Evolutionary conservation across 2,888 invertebrate species (phyloP).

Genomic region (Pheosia gnoma): DNA sequence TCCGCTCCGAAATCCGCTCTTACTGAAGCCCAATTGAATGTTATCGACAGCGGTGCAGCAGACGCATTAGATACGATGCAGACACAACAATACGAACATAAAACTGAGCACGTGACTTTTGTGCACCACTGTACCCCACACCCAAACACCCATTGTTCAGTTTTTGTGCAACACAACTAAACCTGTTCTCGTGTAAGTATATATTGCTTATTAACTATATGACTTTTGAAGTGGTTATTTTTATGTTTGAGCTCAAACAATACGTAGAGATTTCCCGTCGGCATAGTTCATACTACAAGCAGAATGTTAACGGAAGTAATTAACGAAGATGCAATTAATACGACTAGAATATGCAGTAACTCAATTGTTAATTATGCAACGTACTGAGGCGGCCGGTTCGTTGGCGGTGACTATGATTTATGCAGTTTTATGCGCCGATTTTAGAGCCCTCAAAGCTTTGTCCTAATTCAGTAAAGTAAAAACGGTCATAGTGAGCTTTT

Average conservation of each 20-base stretch:
- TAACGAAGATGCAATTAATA: constrained; percentile 32
- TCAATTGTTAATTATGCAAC: constrained; percentile 53
- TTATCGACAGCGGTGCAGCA: constrained; percentile 26
- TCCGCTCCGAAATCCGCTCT: constrained; percentile 10
- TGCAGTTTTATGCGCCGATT: constrained; percentile 50
- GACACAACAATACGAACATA: constrained; percentile 51
- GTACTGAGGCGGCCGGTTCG: constrained; percentile 49
- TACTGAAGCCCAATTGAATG: constrained; percentile 15
- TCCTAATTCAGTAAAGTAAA: constrained; percentile 19
- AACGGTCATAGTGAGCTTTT: constrained; percentile 23
- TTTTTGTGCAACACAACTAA: constrained; percentile 38
- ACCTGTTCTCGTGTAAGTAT: constrained; percentile 11
- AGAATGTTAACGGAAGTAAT: constrained; percentile 24
- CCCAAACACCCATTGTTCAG: constrained; percentile 53
- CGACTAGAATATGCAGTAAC: constrained; percentile 41
- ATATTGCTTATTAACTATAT: constrained; percentile 12
- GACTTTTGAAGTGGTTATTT: constrained; percentile 12
- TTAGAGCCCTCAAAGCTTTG: constrained; percentile 41
- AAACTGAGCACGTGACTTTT: constrained; percentile 24
- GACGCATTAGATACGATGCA: constrained; percentile 42
- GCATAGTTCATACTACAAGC: neutral
- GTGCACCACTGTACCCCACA: constrained; percentile 28
- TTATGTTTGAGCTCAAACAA: constrained; percentile 3
- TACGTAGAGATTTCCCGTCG: constrained; percentile 3
- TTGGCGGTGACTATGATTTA: constrained; percentile 55